These are phyloP conservation scores for Danio rerio DNA, from an alignment of 2,113 vertebrate genomes.

Conservation along the genomic window GRCz12tu NC_133191.1:50814501-50815000, in stretches of 20 bases:
- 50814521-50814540: no score
- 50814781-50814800: constrained; percentile 16
- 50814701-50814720: constrained; percentile 22
- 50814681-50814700: not conserved
- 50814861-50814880: not conserved
- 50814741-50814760: constrained; percentile 18
- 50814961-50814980: constrained; percentile 62
- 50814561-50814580: no score
- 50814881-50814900: constrained; percentile 13
- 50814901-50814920: constrained; percentile 49
- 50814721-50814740: not conserved
- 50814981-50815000: constrained; percentile 71
- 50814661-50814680: not conserved
- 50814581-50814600: no score
- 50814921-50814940: constrained; percentile 59
- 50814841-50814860: constrained; percentile 16
- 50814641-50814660: no score
- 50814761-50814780: constrained; percentile 30
- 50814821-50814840: constrained; percentile 11
- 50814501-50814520: no score
- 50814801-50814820: constrained; percentile 1
- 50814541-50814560: no score
- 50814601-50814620: no score
- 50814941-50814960: constrained; percentile 71
- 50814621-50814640: no score